A percentile compares a stretch with the other conserved stretches of the same genome.
phyloP scores from a whole-genome alignment of 2,888 invertebrate species.

The Polia nebulosa region DNA sequence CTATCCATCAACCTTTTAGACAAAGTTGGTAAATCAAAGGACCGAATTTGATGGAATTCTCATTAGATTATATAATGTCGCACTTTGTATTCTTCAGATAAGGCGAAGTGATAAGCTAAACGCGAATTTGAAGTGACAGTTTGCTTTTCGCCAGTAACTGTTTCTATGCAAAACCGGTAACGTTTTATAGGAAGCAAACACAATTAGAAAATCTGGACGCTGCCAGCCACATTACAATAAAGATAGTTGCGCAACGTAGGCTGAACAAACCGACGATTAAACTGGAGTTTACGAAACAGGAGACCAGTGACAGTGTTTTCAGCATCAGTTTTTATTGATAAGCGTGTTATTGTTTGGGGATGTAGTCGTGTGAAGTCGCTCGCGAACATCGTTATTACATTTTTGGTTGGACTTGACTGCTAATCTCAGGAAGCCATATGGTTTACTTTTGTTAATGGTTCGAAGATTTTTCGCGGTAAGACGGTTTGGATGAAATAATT shows the following conservation, averaged over 20 bases:
- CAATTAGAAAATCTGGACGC: conserved; percentile 55
- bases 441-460: conserved; percentile 3
- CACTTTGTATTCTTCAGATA: conserved; percentile 53
- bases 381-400: neutral
- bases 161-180: conserved; percentile 45
- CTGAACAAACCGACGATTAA: conserved; percentile 40
- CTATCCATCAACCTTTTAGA: neutral
- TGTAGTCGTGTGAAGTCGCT: neutral
- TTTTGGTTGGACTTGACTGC: neutral
- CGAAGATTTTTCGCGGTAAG: neutral
- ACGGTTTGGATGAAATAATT: neutral
- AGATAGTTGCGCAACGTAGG: conserved; percentile 51
- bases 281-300: conserved; percentile 42
- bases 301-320: conserved; percentile 19
- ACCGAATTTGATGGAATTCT: conserved; percentile 44
- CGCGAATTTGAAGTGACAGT: conserved; percentile 40
- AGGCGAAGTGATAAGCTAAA: conserved; percentile 52
- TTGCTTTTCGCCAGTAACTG: conserved; percentile 25
- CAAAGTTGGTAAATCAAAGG: conserved; percentile 26
- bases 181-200: conserved; percentile 40
- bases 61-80: conserved; percentile 48
- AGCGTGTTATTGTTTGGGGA: neutral
- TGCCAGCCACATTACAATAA: conserved; percentile 57
- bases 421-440: neutral
- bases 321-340: conserved; percentile 27